These are phyloP conservation scores for Eupithecia vulgata DNA, from an alignment of 2,888 invertebrate species.

Conservation along the genomic window DNA sequence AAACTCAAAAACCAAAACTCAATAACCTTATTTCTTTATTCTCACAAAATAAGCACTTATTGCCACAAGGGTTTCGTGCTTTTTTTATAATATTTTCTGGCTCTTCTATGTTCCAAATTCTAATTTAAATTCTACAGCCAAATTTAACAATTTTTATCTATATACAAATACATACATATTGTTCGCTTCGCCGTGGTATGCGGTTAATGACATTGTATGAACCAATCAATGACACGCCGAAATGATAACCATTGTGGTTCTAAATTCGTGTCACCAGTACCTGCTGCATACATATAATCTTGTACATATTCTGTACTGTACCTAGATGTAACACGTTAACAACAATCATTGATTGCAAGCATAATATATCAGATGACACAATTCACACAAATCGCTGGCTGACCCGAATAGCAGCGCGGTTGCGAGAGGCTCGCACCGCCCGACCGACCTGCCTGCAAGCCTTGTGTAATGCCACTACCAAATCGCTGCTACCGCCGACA, in stretches of 20 bases:
- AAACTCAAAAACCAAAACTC: no score
- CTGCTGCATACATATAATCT: not conserved
- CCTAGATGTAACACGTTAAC: conserved; percentile 24
- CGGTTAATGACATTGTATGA: not conserved
- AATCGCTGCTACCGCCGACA: conserved; percentile 43
- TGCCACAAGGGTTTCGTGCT: not conserved
- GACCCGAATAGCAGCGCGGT: conserved; percentile 79
- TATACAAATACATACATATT: not conserved
- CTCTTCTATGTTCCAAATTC: not conserved
- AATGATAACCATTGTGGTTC: not conserved
- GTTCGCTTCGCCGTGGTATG: not conserved
- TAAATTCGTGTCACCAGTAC: not conserved
- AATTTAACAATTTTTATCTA: not conserved
- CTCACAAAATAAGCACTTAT: no score
- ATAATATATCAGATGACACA: conserved; percentile 77
- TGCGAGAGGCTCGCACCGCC: conserved; percentile 77
- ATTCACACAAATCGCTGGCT: conserved; percentile 81
- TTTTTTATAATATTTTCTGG: not conserved
- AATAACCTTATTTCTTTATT: no score
- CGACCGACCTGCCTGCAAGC: conserved; percentile 73
- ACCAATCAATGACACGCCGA: not conserved
- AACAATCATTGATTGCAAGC: conserved; percentile 61
- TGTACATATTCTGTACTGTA: not conserved
- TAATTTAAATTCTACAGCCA: not conserved
- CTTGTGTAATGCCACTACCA: conserved; percentile 77